Evolutionary conservation across 2,113 vertebrate genomes (phyloP).

Genomic region (Leptocoma aspasia): DNA sequence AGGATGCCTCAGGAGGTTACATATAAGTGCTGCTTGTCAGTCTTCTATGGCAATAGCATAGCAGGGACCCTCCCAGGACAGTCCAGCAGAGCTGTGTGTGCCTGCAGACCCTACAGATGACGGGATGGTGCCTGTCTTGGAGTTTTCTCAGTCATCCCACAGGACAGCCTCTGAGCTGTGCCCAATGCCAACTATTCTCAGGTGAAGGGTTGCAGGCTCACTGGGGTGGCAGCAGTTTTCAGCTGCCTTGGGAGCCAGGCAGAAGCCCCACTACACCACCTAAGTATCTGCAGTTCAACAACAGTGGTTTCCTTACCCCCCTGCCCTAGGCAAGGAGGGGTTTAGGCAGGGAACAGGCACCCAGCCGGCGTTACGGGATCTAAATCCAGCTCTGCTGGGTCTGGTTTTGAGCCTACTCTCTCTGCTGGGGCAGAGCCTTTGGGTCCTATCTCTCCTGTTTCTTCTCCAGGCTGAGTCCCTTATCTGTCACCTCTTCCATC

Average conservation of each 20-base stretch:
- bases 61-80: neutral
- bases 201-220: rapidly evolving
- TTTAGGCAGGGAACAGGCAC: neutral
- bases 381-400: neutral
- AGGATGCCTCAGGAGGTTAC: neutral
- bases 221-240: neutral
- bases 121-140: neutral
- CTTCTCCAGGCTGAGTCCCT: neutral
- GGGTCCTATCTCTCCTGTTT: neutral
- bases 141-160: neutral
- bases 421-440: neutral
- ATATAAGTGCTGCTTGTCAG: neutral
- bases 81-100: neutral
- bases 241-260: neutral
- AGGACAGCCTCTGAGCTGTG: neutral
- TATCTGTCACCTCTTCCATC: conserved; percentile 49
- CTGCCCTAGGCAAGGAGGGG: neutral
- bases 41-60: neutral
- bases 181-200: neutral
- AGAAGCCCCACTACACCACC: neutral
- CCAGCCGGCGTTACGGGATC: neutral
- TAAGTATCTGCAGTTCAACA: neutral
- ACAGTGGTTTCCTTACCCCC: neutral
- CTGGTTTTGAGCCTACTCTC: neutral
- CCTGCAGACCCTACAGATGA: neutral